Evolutionary conservation across 2,113 vertebrate genomes (phyloP).

Genomic region (Syngnathus floridae): DNA sequence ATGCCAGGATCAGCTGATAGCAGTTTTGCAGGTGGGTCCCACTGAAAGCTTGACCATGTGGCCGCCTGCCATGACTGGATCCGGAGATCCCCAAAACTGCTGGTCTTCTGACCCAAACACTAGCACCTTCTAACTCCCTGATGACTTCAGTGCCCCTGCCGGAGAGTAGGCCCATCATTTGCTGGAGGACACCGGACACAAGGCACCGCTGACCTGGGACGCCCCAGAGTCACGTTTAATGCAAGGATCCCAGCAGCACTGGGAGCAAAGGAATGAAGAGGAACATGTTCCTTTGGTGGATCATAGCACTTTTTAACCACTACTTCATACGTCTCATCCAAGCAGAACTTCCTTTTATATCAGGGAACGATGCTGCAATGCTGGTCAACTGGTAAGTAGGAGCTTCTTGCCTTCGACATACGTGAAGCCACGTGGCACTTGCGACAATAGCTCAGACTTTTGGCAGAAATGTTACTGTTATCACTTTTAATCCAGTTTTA

Average conservation of each 20-base stretch:
- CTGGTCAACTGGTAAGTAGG: constrained; percentile 89
- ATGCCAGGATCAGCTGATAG: constrained; percentile 10
- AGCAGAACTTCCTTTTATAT: constrained; percentile 84
- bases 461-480: too few species aligned
- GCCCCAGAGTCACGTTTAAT: constrained; percentile 52
- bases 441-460: background rate
- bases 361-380: constrained; percentile 87
- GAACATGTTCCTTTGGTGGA: constrained; percentile 76
- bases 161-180: constrained; percentile 18
- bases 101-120: constrained; percentile 13
- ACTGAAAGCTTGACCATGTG: background rate
- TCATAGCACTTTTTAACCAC: constrained; percentile 67
- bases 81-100: constrained; percentile 19
- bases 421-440: background rate
- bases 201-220: constrained; percentile 34
- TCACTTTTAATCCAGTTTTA: constrained; percentile 11
- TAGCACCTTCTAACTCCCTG: constrained; percentile 40
- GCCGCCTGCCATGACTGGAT: constrained; percentile 24
- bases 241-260: constrained; percentile 60
- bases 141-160: constrained; percentile 48
- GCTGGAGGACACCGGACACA: constrained; percentile 28
- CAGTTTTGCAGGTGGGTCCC: background rate
- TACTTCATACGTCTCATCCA: constrained; percentile 63
- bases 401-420: background rate
- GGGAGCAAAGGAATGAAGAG: constrained; percentile 49